Conservation (phyloP, 2,797 vertebrate genomes). For the Chanos chanos region DNA sequence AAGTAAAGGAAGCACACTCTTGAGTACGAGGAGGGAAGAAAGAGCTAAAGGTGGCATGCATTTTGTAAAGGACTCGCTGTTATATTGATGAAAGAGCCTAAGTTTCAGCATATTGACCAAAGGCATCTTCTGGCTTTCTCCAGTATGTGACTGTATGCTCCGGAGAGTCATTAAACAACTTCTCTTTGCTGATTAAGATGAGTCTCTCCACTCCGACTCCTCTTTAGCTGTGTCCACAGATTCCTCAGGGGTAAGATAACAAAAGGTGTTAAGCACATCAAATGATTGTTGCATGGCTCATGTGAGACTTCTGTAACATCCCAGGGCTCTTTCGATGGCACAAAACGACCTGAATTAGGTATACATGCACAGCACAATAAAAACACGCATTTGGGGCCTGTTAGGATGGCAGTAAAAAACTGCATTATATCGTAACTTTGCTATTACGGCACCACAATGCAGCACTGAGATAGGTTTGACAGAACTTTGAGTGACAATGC, state of each 20-base stretch:
- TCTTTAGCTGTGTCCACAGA: slow-evolving; percentile 53
- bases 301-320: slow-evolving; percentile 30
- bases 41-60: background rate
- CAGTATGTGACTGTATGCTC: slow-evolving; percentile 27
- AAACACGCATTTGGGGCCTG: background rate
- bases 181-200: slow-evolving; percentile 45
- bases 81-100: no score
- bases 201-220: slow-evolving; percentile 51
- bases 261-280: slow-evolving; percentile 35
- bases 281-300: slow-evolving; percentile 36
- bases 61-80: no score
- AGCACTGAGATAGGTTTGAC: slow-evolving; percentile 2
- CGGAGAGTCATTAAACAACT: slow-evolving; percentile 49
- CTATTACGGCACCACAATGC: background rate
- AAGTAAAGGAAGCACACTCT: slow-evolving; percentile 18
- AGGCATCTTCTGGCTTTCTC: background rate
- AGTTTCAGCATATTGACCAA: background rate
- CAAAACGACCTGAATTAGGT: no score
- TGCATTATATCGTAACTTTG: slow-evolving; percentile 20
- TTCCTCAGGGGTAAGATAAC: slow-evolving; percentile 53
- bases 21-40: background rate
- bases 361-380: slow-evolving; percentile 14
- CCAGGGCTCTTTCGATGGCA: no score
- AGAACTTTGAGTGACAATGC: slow-evolving; percentile 13
- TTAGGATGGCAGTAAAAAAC: background rate